Evolutionary conservation across 2,888 invertebrate genomes (phyloP), one percentile per base, ranked within the genome.

Genomic region (Lepas anatifera): DNA sequence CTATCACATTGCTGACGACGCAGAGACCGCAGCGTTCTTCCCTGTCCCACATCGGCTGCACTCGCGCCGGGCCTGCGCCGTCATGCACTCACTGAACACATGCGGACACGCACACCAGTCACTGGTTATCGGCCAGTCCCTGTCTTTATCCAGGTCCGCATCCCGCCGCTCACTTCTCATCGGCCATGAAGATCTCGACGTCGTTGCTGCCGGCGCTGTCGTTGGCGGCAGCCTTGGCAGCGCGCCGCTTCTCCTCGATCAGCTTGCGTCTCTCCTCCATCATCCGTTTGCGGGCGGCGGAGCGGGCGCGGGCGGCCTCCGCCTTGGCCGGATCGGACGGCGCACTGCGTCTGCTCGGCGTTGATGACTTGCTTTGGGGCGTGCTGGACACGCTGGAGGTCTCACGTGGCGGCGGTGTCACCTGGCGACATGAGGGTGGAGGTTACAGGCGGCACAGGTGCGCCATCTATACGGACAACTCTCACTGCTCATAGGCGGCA

Each of bases 281-380:
- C 84, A 95, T 84, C 75, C 89, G 88, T 76, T 89, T 88, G 73
- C 94, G 84, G 58, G 90, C 89, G 74, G 84, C 85, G 70, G 82
- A 81, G 37, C 82, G 76, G 0, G 78, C 79, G 72, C 78, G 78
- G 64, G 79, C 78, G 18, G 78, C 79, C 71, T 77, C 77, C 25
- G 71, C 58, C 58, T 58, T 58, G 32, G 58, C 58, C 58, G 58
- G 58, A 35, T 58, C 58, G 22, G 58, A 2, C 3, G 58, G 35
- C 32, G 58, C 7, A 18, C 32, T 22, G 22, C 58, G 58, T 2
- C 58, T 32, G 35, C 32, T 18, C 22, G 22, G 2, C 18, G 1
- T 58, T 10, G 58, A 58, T 35, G 58, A 22, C 35, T 58, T 58
- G 58, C 58, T 58, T 32, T 35, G 32, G 58, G 58, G 58, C 32